These are phyloP conservation scores for Agrotis clavis DNA, from an alignment of 2,888 invertebrate species.

Conservation along the genomic window DNA sequence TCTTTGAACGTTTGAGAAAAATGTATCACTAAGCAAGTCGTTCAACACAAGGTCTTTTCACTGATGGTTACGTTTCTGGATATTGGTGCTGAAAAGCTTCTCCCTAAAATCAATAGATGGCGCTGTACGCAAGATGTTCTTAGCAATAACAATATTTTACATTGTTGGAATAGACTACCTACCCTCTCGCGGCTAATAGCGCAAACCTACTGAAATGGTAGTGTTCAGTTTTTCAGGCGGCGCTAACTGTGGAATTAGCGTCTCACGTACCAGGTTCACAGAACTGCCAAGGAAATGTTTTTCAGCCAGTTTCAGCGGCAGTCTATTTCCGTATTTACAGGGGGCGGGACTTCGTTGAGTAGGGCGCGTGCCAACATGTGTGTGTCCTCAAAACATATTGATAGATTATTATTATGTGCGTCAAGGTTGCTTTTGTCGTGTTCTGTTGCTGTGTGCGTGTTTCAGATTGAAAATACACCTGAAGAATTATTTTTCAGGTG, in stretches of 20 bases:
- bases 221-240: constrained; percentile 73
- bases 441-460: constrained; percentile 23
- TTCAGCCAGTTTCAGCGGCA: constrained; percentile 77
- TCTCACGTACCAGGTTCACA: constrained; percentile 81
- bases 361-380: constrained; percentile 39
- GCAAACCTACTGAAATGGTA: constrained; percentile 67
- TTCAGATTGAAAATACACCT: constrained; percentile 42
- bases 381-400: constrained; percentile 23
- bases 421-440: constrained; percentile 34
- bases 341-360: constrained; percentile 59
- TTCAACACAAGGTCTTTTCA: background rate
- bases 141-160: background rate
- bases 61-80: background rate
- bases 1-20: constrained; percentile 34
- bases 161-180: constrained; percentile 17
- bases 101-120: constrained; percentile 47
- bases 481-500: constrained; percentile 14
- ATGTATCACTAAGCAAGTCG: background rate
- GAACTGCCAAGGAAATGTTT: constrained; percentile 68
- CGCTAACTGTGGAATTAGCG: constrained; percentile 85
- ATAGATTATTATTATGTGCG: constrained; percentile 3
- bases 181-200: constrained; percentile 55
- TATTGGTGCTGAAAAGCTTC: constrained; percentile 22
- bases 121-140: constrained; percentile 26
- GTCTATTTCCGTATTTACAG: constrained; percentile 67